Evolutionary conservation across 1,140 invertebrate species (phyloP).

Genomic region (Anadara kagoshimensis): DNA sequence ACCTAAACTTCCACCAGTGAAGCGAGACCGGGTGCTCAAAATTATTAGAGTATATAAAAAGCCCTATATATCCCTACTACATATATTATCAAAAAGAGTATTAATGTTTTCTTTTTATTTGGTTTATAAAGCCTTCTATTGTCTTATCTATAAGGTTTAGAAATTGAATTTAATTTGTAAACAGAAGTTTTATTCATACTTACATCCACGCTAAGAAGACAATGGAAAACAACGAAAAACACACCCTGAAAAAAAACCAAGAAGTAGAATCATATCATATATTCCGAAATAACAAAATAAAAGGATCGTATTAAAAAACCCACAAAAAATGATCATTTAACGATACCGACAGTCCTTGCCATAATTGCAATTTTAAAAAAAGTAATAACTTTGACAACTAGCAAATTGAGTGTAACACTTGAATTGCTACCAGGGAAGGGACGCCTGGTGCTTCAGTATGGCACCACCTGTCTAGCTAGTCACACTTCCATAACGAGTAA

Average conservation of each 20-base stretch:
- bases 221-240: constrained; percentile 59
- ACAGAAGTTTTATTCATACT: constrained; percentile 31
- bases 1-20: too few species aligned
- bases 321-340: not conserved
- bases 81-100: not conserved
- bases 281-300: not conserved
- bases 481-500: not conserved
- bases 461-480: not conserved
- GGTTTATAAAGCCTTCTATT: not conserved
- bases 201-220: constrained; percentile 58
- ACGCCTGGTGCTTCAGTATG: not conserved
- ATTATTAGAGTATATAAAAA: not conserved
- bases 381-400: not conserved
- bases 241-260: constrained; percentile 53
- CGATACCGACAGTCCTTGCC: not conserved
- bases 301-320: not conserved
- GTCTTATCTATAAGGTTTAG: too few species aligned
- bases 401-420: too few species aligned
- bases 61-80: not conserved
- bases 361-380: not conserved
- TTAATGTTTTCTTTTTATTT: not conserved
- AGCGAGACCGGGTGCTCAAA: not conserved
- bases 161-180: too few species aligned
- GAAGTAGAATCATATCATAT: too few species aligned
- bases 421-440: not conserved